Base-by-base conservation (phyloP, 1,140 invertebrate species). In the Littorina saxatilis region DNA sequence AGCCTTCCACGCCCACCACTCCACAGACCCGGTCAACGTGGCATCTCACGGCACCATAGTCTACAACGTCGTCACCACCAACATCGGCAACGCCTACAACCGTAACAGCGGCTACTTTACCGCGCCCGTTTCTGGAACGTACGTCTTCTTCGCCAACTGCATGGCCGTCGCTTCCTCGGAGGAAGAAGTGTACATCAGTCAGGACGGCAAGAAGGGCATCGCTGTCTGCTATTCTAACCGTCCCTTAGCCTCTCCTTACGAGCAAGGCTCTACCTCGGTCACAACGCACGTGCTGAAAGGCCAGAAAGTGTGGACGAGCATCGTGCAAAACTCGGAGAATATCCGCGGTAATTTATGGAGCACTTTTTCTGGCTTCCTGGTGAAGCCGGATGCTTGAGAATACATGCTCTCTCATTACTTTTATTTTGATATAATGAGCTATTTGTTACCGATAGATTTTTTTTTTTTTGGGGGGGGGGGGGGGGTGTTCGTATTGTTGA, bases 41-140 rank as follows among this genome's bases (percentile, higher is more conserved):
- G 80, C 83, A 39, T 68, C 84, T 29, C 66, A 83, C 20, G 82
- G 83, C 76, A 83, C 82, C 23, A 78, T 85, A 63, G 50, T 85
- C 11, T 83, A 83, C 68, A 77, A 83, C 79, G 79, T 80, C 13
- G 58, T 79, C n/a, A 63, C 81, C 43, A 82, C 81, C 78, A 85
- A 85, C 75, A 78, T 81, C 66, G 84, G 81, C 23, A 77, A 81
- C 27, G 81, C 70, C 1, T 83, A 82, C 73, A 29, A 73, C 35
- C 17, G 20, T 3, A n/a, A 17, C 23, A 3, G 77, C 23, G 84
- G 84, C 29, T 70, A 80, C 73, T 84, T 86, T 79, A 84, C 80
- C 1, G 78, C 77, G 17, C 74, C 82, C 0, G 17, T 79, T 2
- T n/a, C 80, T 1, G 82, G 85, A 17, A 81, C 82, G 17, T 86